Conservation (phyloP, 2,113 vertebrate genomes). For the Vulpes vulpes region DNA sequence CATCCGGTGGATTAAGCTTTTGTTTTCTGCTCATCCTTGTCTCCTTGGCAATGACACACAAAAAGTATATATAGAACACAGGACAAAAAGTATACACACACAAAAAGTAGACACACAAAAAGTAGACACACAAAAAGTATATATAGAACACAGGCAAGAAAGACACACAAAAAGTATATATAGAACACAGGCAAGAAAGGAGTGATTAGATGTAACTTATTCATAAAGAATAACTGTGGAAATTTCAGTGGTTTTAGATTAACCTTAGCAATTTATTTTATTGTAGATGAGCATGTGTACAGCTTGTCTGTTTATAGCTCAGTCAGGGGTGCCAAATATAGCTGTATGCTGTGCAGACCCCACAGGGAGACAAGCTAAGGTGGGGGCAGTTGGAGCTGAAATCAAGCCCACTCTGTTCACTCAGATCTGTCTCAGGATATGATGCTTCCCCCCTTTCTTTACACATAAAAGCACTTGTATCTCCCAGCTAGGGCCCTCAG, state of each 20-base stretch:
- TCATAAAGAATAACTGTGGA: neutral
- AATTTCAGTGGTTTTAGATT: neutral
- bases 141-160: too few relatives aligned
- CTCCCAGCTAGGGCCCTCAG: too few relatives aligned
- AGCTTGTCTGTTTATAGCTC: neutral
- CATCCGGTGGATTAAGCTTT: neutral
- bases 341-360: rapidly evolving
- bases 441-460: neutral
- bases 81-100: too few relatives aligned
- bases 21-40: neutral
- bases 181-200: neutral
- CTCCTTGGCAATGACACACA: neutral
- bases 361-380: rapidly evolving
- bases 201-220: neutral
- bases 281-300: neutral
- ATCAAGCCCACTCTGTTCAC: neutral
- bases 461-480: neutral
- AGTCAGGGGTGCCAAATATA: neutral
- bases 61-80: neutral
- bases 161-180: neutral
- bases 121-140: neutral
- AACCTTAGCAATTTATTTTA: neutral
- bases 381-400: neutral
- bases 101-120: neutral
- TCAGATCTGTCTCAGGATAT: neutral